Evolutionary conservation across 2,888 invertebrate species (phyloP).

Genomic region (Acheta domesticus): DNA sequence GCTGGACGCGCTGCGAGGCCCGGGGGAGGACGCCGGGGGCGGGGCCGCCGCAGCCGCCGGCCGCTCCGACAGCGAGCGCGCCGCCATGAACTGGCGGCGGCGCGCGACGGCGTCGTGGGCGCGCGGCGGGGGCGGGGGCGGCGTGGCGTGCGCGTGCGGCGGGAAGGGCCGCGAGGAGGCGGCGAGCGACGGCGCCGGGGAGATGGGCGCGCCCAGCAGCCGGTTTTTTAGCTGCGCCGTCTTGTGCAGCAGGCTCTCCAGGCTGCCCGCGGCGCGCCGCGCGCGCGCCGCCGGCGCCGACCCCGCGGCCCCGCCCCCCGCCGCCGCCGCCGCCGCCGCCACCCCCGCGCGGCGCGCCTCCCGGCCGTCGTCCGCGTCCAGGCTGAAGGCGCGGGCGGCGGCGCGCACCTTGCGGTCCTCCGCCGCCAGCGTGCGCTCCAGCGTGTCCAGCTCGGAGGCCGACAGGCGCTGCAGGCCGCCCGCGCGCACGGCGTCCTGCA

Average conservation of each 20-base stretch:
- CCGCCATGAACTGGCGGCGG: not conserved
- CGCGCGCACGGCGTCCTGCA: constrained; percentile 41
- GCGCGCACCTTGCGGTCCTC: constrained; percentile 39
- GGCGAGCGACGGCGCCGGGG: not conserved
- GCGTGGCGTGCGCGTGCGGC: not conserved
- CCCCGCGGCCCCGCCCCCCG: constrained; percentile 35
- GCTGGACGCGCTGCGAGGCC: not conserved
- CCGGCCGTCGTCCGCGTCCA: constrained; percentile 35
- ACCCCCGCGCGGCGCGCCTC: not conserved
- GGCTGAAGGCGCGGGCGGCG: constrained; percentile 40
- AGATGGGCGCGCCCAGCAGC: not conserved
- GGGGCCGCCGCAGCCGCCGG: not conserved
- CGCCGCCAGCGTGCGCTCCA: constrained; percentile 33
- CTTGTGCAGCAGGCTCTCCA: constrained; percentile 24
- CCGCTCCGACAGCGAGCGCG: constrained; percentile 12
- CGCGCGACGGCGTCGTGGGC: not conserved
- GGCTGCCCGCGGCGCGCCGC: not conserved
- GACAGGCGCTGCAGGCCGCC: constrained; percentile 38
- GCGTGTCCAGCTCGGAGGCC: constrained; percentile 2
- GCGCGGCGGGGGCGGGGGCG: not conserved
- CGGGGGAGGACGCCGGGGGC: not conserved
- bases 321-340: constrained; percentile 37
- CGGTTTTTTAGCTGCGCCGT: not conserved
- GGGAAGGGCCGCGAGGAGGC: not conserved
- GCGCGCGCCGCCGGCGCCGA: constrained; percentile 9